A percentile compares a stretch with the other conserved stretches of the same genome.
phyloP scores from a whole-genome alignment of 2,888 invertebrate species.

The Heliconius cydno region DNA sequence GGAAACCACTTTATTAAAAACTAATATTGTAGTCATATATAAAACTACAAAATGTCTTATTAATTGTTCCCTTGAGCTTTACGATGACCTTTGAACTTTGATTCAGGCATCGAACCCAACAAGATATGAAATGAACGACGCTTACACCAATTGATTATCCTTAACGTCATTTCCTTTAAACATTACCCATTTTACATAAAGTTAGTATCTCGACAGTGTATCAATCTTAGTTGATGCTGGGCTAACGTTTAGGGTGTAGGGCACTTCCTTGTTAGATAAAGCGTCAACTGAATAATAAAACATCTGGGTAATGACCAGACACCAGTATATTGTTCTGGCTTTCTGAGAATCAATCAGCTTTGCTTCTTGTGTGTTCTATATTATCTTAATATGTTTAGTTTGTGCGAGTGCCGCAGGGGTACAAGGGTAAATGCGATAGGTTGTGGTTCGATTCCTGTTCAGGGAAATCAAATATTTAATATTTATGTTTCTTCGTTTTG shows the following conservation, averaged over 20 bases:
- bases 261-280: slow-evolving; percentile 50
- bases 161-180: slow-evolving; percentile 73
- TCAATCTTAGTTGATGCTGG: slow-evolving; percentile 50
- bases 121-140: slow-evolving; percentile 72
- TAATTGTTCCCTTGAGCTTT: slow-evolving; percentile 45
- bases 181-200: slow-evolving; percentile 47
- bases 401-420: not conserved
- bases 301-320: slow-evolving; percentile 21
- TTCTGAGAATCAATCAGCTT: slow-evolving; percentile 35
- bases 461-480: too few relatives aligned
- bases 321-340: slow-evolving; percentile 30
- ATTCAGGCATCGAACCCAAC: slow-evolving; percentile 70
- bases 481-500: too few relatives aligned
- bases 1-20: not conserved
- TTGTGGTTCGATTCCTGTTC: too few relatives aligned
- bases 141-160: slow-evolving; percentile 75
- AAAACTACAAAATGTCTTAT: not conserved
- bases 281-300: slow-evolving; percentile 40
- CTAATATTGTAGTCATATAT: not conserved
- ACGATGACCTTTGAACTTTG: slow-evolving; percentile 62
- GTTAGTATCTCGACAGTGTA: slow-evolving; percentile 43
- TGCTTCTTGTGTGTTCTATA: slow-evolving; percentile 20
- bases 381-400: slow-evolving; percentile 18
- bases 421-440: too few relatives aligned
- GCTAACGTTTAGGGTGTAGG: slow-evolving; percentile 41